phyloP scores from a whole-genome alignment of 2,113 vertebrate species.

The Myiopsitta monachus region DNA sequence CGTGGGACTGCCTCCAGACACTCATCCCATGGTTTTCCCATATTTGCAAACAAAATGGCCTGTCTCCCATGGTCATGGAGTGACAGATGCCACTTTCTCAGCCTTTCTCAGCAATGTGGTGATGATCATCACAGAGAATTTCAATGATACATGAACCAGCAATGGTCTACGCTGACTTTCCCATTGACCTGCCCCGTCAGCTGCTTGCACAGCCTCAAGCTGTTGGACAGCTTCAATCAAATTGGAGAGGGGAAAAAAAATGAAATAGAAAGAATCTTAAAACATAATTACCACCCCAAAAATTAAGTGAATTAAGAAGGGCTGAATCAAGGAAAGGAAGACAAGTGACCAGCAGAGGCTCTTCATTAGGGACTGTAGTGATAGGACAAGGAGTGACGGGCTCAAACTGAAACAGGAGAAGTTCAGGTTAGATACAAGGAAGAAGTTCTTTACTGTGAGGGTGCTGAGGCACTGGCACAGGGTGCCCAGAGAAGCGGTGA shows the following conservation, averaged over 20 bases:
- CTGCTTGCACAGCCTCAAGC: neutral
- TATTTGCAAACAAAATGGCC: neutral
- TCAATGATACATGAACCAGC: neutral
- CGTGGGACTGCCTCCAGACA: neutral
- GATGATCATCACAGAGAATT: neutral
- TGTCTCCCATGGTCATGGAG: neutral
- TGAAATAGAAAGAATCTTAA: neutral
- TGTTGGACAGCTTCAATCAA: neutral
- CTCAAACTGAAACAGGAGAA: neutral
- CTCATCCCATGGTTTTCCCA: neutral
- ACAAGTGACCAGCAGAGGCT: neutral
- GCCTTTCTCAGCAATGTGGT: neutral
- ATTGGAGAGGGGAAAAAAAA: neutral
- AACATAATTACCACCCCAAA: neutral
- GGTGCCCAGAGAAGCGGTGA: neutral
- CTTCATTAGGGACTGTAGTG: neutral
- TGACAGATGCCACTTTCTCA: neutral
- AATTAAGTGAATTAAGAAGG: neutral
- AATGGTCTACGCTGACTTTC: rapidly evolving
- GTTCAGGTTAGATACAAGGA: neutral
- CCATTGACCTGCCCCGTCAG: neutral
- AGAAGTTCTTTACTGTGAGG: neutral
- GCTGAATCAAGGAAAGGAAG: neutral
- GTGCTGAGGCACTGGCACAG: rapidly evolving
- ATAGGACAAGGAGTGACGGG: neutral